A percentile compares a stretch with the other conserved stretches of the same genome.
These are phyloP conservation scores for Asarcornis scutulata DNA, from an alignment of 2,113 vertebrate genomes.

Conservation along the genomic window DNA sequence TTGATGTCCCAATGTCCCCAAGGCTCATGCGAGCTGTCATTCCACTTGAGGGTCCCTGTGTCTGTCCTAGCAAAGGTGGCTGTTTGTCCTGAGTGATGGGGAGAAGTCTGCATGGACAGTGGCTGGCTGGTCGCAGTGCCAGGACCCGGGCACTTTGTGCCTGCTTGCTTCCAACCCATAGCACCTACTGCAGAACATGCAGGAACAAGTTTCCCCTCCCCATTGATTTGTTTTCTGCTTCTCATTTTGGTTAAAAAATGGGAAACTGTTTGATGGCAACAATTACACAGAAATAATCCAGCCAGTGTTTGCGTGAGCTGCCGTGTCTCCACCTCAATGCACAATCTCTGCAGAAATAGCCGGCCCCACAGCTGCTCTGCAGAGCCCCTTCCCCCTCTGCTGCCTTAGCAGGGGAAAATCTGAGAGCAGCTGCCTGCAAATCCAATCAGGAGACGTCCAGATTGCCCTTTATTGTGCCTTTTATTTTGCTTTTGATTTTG, in stretches of 20 bases:
- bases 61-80: neutral
- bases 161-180: neutral
- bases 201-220: neutral
- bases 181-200: neutral
- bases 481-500: neutral
- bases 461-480: neutral
- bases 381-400: neutral
- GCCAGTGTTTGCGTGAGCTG: neutral
- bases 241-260: neutral
- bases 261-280: neutral
- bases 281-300: neutral
- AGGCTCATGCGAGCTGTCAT: neutral
- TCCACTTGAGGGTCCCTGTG: neutral
- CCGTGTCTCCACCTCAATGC: fast-evolving
- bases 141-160: neutral
- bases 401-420: neutral
- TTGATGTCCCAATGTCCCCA: neutral
- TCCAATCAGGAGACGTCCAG: neutral
- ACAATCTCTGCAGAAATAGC: fast-evolving
- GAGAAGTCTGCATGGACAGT: too few species aligned
- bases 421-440: neutral
- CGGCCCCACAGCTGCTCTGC: neutral
- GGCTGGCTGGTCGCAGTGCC: neutral
- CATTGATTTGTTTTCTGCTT: neutral
- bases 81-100: too few species aligned